Percentiles rank a stretch among this genome's conserved stretches.
phyloP scores from a whole-genome alignment of 35 echinoderm and acorn worm genomes.

The Heliocidaris tuberculata region DNA sequence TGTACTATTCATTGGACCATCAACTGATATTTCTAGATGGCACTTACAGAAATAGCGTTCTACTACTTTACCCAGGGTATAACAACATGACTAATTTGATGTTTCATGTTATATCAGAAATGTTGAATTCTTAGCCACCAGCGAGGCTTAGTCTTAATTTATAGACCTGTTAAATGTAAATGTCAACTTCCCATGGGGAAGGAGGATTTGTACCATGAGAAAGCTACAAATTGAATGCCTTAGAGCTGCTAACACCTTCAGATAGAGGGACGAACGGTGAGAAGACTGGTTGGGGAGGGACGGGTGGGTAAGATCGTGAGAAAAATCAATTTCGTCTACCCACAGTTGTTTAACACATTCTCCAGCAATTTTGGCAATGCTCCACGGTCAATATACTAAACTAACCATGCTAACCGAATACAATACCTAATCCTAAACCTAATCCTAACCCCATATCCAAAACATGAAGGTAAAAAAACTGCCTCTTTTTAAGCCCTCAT shows the following conservation, averaged over 20 bases:
- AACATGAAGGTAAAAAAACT: no score
- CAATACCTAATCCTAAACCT: no score
- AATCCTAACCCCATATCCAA: no score
- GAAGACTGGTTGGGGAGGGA: neutral
- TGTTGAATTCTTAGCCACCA: neutral
- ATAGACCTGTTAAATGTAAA: neutral
- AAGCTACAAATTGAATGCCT: slow-evolving; percentile 2
- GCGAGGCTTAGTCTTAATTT: neutral
- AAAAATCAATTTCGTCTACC: neutral
- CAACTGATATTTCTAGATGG: no score
- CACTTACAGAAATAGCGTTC: no score
- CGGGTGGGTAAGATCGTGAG: neutral
- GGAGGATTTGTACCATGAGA: neutral
- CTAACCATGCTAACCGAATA: no score
- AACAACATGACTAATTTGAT: slow-evolving; percentile 16
- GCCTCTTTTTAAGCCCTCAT: no score
- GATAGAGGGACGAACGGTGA: neutral
- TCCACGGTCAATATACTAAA: no score
- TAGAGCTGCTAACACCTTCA: neutral
- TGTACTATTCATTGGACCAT: no score
- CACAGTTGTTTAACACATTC: no score
- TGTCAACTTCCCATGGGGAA: neutral
- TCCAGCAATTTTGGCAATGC: no score
- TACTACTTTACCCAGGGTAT: neutral
- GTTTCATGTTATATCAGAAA: neutral